phyloP scores from a whole-genome alignment of 2,797 vertebrate species.

The Hephaestus fuliginosus region DNA sequence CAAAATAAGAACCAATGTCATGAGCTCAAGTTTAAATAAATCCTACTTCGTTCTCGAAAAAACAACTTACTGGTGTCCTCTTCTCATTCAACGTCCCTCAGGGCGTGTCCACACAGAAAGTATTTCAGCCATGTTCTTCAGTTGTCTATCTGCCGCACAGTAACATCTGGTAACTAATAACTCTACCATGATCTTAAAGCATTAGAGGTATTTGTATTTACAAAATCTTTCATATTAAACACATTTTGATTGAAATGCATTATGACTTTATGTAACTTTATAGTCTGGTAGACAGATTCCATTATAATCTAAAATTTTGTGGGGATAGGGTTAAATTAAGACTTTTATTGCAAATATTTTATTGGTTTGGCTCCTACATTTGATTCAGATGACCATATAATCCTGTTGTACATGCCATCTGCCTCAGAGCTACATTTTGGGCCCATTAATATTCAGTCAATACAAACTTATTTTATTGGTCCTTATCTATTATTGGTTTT shows the following conservation, averaged over 20 bases:
- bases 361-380: conserved; percentile 17
- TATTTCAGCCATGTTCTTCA: too few species aligned
- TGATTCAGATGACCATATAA: neutral
- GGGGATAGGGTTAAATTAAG: conserved; percentile 10
- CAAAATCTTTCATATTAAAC: conserved; percentile 6
- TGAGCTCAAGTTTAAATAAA: neutral
- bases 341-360: conserved; percentile 25
- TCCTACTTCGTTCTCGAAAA: neutral
- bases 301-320: conserved; percentile 8
- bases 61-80: too few species aligned
- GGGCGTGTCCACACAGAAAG: too few species aligned
- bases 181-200: neutral
- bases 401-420: neutral
- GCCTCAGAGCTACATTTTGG: neutral
- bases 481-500: neutral
- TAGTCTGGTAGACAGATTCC: neutral
- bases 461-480: neutral
- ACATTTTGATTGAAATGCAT: neutral
- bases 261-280: neutral
- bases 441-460: neutral
- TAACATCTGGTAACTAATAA: conserved; percentile 1
- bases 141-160: too few species aligned
- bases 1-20: conserved; percentile 10
- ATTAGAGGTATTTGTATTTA: conserved; percentile 1
- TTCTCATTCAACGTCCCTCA: too few species aligned